phyloP scores from a whole-genome alignment of 2,888 invertebrate species.

The Sminthurides aquaticus region DNA sequence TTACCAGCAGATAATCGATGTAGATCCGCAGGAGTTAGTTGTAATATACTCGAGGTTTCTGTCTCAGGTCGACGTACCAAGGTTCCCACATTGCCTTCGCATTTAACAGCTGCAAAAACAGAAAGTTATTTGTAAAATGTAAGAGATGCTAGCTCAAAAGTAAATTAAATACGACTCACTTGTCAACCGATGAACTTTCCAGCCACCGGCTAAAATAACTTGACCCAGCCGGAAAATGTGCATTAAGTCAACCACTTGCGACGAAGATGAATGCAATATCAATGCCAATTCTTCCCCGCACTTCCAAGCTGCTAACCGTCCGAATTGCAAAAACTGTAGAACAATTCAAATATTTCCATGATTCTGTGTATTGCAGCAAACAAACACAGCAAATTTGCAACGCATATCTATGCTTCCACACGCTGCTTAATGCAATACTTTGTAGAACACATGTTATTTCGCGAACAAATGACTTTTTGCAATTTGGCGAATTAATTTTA shows the following conservation, averaged over 20 bases:
- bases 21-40: conserved; percentile 35
- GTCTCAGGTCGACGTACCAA: conserved; percentile 27
- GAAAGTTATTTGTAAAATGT: background rate
- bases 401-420: background rate
- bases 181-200: conserved; percentile 36
- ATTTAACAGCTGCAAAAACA: conserved; percentile 30
- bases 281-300: conserved; percentile 65
- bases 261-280: conserved; percentile 68
- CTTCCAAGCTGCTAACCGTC: conserved; percentile 71
- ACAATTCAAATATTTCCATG: conserved; percentile 1
- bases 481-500: background rate
- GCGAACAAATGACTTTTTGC: background rate
- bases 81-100: conserved; percentile 36
- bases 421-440: background rate
- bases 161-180: conserved; percentile 25
- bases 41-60: conserved; percentile 13
- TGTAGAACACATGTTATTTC: background rate
- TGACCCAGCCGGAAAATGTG: conserved; percentile 39
- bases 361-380: background rate
- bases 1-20: conserved; percentile 34
- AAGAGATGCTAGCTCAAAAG: background rate
- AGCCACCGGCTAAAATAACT: conserved; percentile 40
- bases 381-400: background rate
- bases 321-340: conserved; percentile 53
- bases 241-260: conserved; percentile 52